These are phyloP conservation scores for Diprion similis DNA, from an alignment of 1,140 invertebrate species.

Conservation along the genomic window DNA sequence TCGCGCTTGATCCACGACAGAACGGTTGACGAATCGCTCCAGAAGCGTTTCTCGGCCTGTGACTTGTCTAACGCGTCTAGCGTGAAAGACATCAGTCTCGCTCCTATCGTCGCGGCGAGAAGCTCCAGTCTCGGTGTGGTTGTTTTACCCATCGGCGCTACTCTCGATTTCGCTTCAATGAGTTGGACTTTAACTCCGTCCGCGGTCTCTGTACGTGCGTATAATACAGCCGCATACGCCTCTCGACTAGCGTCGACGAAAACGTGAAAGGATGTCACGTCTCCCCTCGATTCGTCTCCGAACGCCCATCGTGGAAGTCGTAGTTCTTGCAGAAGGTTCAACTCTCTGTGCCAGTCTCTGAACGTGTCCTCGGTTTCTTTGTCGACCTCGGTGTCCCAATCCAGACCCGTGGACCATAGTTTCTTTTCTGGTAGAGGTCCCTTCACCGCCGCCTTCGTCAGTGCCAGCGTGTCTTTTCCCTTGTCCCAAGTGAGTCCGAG, in stretches of 20 bases:
- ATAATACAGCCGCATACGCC: conserved; percentile 41
- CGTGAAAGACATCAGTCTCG: conserved; percentile 42
- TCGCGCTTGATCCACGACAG: conserved; percentile 32
- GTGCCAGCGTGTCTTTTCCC: conserved; percentile 26
- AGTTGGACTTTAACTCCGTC: conserved; percentile 24
- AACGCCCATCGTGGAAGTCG: conserved; percentile 21
- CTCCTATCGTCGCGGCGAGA: conserved; percentile 50
- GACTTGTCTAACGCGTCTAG: conserved; percentile 28
- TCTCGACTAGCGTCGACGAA: conserved; percentile 40
- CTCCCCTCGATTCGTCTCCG: background rate
- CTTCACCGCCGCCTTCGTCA: no score
- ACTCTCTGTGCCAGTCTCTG: conserved; percentile 18
- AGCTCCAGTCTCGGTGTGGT: conserved; percentile 61
- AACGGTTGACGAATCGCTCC: conserved; percentile 34
- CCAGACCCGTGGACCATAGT: conserved; percentile 30
- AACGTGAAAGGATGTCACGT: conserved; percentile 32
- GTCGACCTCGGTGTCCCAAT: conserved; percentile 37
- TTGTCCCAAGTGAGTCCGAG: conserved; percentile 36
- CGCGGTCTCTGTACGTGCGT: conserved; percentile 21
- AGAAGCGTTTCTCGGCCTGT: conserved; percentile 14
- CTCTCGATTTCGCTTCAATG: conserved; percentile 48
- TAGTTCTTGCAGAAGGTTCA: conserved; percentile 8
- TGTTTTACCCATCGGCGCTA: conserved; percentile 52
- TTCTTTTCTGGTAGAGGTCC: conserved; percentile 37
- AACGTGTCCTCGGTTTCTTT: conserved; percentile 2